Evolutionary conservation across 2,113 vertebrate species (phyloP).

Genomic region (Casuarius casuarius): DNA sequence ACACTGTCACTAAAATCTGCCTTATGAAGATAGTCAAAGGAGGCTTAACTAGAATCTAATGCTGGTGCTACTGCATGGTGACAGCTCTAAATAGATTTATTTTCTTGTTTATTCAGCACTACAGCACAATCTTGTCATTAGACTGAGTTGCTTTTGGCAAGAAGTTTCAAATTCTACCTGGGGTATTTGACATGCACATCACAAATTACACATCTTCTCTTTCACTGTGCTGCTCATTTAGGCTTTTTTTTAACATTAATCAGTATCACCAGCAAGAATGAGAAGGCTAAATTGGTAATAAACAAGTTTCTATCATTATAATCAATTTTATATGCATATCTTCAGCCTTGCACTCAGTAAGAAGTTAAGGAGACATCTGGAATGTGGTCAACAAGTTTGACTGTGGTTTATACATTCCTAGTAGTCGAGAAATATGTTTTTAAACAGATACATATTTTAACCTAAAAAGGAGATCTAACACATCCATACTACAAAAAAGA

Average conservation of each 20-base stretch:
- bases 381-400: neutral
- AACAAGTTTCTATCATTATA: neutral
- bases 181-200: neutral
- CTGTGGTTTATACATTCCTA: neutral
- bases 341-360: neutral
- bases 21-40: neutral
- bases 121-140: constrained; percentile 16
- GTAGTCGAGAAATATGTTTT: neutral
- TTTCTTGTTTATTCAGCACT: constrained; percentile 34
- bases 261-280: constrained; percentile 8
- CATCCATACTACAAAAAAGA: neutral
- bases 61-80: neutral
- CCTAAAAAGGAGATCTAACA: neutral
- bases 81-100: constrained; percentile 21
- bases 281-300: neutral
- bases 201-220: neutral
- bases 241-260: neutral
- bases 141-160: neutral
- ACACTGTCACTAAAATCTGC: neutral
- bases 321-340: neutral
- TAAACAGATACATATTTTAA: neutral
- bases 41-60: neutral
- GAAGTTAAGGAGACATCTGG: neutral
- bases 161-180: constrained; percentile 14
- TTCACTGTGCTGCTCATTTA: neutral